Evolutionary conservation across 2,797 vertebrate genomes (phyloP).

Genomic region (Chromobotia macracanthus): DNA sequence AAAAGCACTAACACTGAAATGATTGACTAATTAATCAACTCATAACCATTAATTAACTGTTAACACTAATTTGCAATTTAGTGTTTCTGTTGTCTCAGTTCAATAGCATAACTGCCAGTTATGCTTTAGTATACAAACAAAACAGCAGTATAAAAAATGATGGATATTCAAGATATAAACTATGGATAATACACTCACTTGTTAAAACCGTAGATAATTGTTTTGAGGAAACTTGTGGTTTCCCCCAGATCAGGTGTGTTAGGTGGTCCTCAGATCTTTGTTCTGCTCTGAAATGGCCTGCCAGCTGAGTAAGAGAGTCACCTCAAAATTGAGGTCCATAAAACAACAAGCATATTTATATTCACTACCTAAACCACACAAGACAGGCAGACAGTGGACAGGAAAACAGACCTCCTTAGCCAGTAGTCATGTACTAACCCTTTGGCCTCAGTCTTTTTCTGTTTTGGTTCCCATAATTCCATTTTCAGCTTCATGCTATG

Average conservation of each 20-base stretch:
- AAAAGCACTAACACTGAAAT: neutral
- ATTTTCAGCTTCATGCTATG: constrained; percentile 55
- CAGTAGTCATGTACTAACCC: constrained; percentile 50
- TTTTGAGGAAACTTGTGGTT: neutral
- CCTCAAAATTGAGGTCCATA: neutral
- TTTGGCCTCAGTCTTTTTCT: constrained; percentile 37
- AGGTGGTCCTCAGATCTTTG: neutral
- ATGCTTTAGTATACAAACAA: too few species aligned
- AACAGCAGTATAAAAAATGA: too few species aligned
- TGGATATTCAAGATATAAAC: too few species aligned
- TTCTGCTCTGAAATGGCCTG: neutral
- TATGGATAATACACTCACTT: too few species aligned
- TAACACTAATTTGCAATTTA: too few species aligned
- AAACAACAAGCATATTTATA: neutral
- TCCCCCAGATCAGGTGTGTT: neutral
- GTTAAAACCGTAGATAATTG: neutral
- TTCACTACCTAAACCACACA: neutral
- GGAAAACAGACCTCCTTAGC: neutral
- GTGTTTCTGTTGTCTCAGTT: too few species aligned
- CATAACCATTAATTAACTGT: too few species aligned
- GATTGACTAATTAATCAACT: too few species aligned
- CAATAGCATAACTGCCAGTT: too few species aligned
- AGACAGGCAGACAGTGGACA: neutral
- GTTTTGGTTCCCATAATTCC: constrained; percentile 37
- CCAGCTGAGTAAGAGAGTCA: neutral